phyloP scores from a whole-genome alignment of 2,113 vertebrate species.

The Sturnus vulgaris region DNA sequence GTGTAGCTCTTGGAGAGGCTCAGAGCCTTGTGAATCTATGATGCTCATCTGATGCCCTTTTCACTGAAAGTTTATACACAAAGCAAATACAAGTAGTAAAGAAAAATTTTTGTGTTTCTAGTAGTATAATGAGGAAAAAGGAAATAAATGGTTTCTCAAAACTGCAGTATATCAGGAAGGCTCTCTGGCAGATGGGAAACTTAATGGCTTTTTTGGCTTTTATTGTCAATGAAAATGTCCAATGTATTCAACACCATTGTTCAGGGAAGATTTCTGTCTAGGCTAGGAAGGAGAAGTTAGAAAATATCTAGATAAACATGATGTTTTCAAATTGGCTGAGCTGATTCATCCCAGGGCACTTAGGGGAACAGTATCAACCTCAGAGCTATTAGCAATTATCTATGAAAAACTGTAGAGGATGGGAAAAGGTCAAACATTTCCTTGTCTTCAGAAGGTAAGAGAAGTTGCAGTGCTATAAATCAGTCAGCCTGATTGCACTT shows the following conservation, averaged over 20 bases:
- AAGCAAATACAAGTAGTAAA: neutral
- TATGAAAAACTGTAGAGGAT: neutral
- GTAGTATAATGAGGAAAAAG: neutral
- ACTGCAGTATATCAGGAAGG: neutral
- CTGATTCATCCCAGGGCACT: conserved; percentile 6
- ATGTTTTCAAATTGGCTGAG: neutral
- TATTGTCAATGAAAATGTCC: neutral
- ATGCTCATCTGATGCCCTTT: neutral
- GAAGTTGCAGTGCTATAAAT: neutral
- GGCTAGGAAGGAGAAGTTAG: neutral
- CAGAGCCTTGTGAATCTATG: neutral
- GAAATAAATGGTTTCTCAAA: neutral
- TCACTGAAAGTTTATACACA: neutral
- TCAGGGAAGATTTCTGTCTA: neutral
- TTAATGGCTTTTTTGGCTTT: neutral
- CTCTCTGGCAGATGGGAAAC: neutral
- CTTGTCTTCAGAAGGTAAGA: neutral
- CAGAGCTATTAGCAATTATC: neutral
- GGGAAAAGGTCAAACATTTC: conserved; percentile 22
- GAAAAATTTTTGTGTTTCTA: neutral
- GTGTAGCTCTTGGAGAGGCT: neutral
- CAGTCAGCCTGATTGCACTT: neutral
- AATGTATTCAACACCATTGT: neutral
- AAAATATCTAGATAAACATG: neutral
- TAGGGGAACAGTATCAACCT: neutral